Percentiles rank a stretch among this genome's conserved stretches.
Conservation (phyloP, 2,113 vertebrate genomes). For the Archilochus colubris region DNA sequence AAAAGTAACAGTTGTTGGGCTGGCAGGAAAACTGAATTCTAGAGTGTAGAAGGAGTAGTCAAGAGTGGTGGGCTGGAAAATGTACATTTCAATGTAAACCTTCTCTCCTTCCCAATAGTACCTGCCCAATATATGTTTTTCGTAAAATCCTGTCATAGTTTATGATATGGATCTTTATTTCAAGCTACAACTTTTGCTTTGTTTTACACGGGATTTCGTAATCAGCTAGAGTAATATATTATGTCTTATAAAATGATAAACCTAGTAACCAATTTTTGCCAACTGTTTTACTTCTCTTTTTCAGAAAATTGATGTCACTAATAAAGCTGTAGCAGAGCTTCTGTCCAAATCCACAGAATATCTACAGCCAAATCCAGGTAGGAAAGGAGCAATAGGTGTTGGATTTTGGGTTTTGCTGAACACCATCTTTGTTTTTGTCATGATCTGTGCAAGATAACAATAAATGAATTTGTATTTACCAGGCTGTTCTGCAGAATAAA, state of each 20-base stretch:
- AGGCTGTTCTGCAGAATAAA: neutral
- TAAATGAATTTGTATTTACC: neutral
- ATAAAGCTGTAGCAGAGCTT: conserved; percentile 90
- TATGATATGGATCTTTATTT: neutral
- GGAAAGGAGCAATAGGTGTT: neutral
- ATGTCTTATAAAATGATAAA: neutral
- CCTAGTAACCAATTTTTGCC: neutral
- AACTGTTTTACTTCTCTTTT: conserved; percentile 2
- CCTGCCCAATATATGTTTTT: neutral
- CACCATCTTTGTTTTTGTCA: neutral
- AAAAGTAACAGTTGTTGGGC: neutral
- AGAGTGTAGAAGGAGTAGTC: neutral
- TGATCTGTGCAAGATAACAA: neutral
- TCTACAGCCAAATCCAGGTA: conserved; percentile 85
- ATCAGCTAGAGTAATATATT: neutral
- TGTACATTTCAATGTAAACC: neutral
- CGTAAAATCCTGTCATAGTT: neutral
- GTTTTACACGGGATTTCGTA: neutral
- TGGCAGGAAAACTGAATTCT: neutral
- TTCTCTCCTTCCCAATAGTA: neutral
- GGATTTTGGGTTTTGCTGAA: neutral
- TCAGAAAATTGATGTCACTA: conserved; percentile 96
- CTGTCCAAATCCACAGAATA: conserved; percentile 93
- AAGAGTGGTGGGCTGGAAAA: neutral
- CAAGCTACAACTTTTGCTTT: neutral